These are phyloP conservation scores for Helicoverpa zea DNA, from an alignment of 1,140 invertebrate species.

Conservation along the genomic window DNA sequence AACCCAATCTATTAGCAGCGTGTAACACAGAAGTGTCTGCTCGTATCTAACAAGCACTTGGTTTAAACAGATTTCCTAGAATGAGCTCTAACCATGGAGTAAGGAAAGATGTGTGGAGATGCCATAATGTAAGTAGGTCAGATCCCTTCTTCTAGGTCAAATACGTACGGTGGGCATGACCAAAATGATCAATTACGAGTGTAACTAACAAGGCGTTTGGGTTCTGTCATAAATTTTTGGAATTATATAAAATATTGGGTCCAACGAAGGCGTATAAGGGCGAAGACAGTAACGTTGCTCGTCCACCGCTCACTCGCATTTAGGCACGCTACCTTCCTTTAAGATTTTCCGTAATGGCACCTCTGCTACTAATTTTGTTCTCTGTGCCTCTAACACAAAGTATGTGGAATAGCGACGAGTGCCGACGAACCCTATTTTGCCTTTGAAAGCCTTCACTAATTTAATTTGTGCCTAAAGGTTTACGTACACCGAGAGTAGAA, in stretches of 20 bases:
- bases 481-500: slow-evolving; percentile 27
- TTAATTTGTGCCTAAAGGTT: slow-evolving; percentile 56
- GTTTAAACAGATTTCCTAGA: neutral
- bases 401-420: slow-evolving; percentile 14
- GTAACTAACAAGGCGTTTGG: no score
- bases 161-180: no score
- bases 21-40: neutral
- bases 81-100: neutral
- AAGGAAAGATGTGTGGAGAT: neutral
- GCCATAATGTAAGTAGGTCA: no score
- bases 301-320: no score
- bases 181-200: no score
- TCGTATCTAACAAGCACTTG: neutral
- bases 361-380: no score
- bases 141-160: no score
- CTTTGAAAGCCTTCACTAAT: slow-evolving; percentile 58
- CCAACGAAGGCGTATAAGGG: no score
- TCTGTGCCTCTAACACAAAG: neutral
- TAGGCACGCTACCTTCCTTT: no score
- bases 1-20: neutral
- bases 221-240: no score
- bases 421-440: slow-evolving; percentile 37
- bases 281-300: neutral
- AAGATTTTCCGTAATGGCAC: no score
- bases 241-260: no score